phyloP scores from a whole-genome alignment of 2,888 invertebrate species.

The Teleiodes luculella region DNA sequence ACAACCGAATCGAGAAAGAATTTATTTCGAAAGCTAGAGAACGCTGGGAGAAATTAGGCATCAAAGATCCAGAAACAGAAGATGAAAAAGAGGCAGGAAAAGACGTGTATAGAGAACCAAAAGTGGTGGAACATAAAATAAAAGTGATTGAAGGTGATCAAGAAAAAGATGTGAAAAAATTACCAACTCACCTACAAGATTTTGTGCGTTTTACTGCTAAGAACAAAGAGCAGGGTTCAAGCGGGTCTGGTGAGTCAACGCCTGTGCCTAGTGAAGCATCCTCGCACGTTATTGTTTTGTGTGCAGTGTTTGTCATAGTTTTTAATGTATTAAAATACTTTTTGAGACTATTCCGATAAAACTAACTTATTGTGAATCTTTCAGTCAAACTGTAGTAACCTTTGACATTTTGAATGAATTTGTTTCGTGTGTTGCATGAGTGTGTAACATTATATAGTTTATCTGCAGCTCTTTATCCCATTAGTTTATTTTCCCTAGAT shows the following conservation, averaged over 20 bases:
- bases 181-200: constrained; percentile 89
- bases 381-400: constrained; percentile 17
- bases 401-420: constrained; percentile 26
- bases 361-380: constrained; percentile 38
- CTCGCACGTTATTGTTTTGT: constrained; percentile 71
- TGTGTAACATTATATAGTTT: constrained; percentile 20
- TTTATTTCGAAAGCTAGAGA: constrained; percentile 87
- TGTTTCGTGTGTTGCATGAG: constrained; percentile 52
- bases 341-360: constrained; percentile 53
- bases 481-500: constrained; percentile 8
- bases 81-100: constrained; percentile 68
- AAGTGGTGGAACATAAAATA: constrained; percentile 70
- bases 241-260: constrained; percentile 63
- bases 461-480: constrained; percentile 7
- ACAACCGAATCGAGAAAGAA: constrained; percentile 83
- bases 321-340: constrained; percentile 64
- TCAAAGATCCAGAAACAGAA: constrained; percentile 82
- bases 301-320: constrained; percentile 71
- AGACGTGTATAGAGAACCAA: constrained; percentile 60
- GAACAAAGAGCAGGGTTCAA: constrained; percentile 74
- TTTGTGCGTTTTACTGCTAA: constrained; percentile 82
- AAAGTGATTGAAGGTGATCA: constrained; percentile 83
- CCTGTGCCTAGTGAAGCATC: constrained; percentile 51
- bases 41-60: constrained; percentile 83
- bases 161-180: constrained; percentile 79